Conservation (phyloP, 2,113 vertebrate species). For the Camarhynchus parvulus region DNA sequence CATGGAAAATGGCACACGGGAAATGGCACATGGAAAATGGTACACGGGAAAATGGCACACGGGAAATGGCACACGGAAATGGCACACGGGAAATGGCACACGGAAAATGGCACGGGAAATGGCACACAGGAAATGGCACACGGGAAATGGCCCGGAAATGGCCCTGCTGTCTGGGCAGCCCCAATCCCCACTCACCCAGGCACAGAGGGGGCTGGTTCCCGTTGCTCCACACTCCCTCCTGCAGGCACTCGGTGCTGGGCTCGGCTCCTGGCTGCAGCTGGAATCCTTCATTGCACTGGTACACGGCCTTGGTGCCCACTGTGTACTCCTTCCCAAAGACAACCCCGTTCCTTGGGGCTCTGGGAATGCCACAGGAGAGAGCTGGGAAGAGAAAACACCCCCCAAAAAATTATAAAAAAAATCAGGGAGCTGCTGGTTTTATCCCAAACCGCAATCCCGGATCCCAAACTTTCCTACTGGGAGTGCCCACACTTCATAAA, state of each 20-base stretch:
- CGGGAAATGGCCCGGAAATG: no score
- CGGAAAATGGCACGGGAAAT: no score
- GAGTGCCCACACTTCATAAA: not conserved
- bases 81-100: no score
- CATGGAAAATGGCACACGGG: no score
- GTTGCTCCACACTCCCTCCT: constrained; percentile 90
- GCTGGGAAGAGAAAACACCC: constrained; percentile 68
- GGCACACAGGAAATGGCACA: no score
- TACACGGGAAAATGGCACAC: fast-evolving
- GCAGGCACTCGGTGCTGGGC: constrained; percentile 83
- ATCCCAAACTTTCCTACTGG: fast-evolving
- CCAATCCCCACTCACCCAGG: constrained; percentile 78
- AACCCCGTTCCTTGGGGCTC: constrained; percentile 87
- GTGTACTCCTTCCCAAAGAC: constrained; percentile 94
- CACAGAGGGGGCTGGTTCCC: constrained; percentile 86
- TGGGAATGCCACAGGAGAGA: constrained; percentile 91
- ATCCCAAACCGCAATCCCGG: fast-evolving
- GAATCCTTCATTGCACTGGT: constrained; percentile 90
- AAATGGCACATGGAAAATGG: no score
- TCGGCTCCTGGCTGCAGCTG: constrained; percentile 78
- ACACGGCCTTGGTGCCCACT: constrained; percentile 87
- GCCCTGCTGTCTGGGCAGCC: not conserved
- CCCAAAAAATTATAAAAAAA: not conserved
- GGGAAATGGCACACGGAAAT: no score
- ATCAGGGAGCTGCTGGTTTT: not conserved